Conservation (phyloP, 1,140 invertebrate genomes). For the Argopecten irradians region DNA sequence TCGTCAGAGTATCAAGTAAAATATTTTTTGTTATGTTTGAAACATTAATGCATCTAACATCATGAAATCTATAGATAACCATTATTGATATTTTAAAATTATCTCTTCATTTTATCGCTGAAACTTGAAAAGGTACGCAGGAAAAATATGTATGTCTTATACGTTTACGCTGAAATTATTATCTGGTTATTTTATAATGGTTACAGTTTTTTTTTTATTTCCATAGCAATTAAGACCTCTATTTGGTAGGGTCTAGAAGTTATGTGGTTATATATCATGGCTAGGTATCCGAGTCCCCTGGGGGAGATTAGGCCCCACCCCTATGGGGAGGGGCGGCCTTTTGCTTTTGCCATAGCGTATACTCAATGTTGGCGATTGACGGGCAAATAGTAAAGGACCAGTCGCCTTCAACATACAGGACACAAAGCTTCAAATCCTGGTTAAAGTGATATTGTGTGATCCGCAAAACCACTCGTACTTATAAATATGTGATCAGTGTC, state of each 20-base stretch:
- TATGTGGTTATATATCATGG: not conserved
- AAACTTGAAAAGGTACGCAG: not conserved
- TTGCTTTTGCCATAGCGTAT: conserved; percentile 2
- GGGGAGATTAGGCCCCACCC: not conserved
- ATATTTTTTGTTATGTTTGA: not conserved
- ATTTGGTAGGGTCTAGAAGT: not conserved
- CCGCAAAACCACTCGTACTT: no score
- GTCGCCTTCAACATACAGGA: not conserved
- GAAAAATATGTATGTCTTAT: not conserved
- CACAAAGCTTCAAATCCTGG: not conserved
- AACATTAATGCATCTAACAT: not conserved
- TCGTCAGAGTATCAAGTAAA: not conserved
- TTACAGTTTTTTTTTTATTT: not conserved
- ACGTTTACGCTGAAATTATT: not conserved
- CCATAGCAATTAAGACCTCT: not conserved
- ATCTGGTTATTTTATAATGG: not conserved
- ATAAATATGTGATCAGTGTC: no score
- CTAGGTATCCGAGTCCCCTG: not conserved
- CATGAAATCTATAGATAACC: not conserved
- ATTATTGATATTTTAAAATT: not conserved
- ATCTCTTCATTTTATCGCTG: not conserved
- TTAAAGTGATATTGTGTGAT: no score
- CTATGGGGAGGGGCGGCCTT: not conserved
- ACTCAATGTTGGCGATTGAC: not conserved
- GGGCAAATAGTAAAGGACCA: not conserved